Conservation (phyloP, 2,113 vertebrate genomes). For the Turdus rufiventris region DNA sequence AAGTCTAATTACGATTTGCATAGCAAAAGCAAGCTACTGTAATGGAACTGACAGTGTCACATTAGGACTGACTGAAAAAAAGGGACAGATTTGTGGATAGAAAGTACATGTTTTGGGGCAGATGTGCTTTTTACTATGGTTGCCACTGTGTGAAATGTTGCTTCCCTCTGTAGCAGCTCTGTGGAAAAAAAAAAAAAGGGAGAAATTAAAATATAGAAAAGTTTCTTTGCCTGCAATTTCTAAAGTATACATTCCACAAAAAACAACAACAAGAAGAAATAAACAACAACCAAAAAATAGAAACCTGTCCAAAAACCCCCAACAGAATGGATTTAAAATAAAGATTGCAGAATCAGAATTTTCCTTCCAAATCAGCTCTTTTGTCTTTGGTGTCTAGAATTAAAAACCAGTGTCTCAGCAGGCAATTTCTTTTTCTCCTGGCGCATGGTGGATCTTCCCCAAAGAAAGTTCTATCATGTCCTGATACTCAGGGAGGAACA, state of each 20-base stretch:
- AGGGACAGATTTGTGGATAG: not conserved
- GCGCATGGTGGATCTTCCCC: not conserved
- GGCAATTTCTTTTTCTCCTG: not conserved
- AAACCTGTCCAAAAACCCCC: accelerated
- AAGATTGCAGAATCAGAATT: not conserved
- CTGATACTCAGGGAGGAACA: not conserved
- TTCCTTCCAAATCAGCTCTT: not conserved
- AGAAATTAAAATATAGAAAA: not conserved
- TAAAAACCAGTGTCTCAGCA: not conserved
- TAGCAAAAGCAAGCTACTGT: not conserved
- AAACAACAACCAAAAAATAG: not conserved
- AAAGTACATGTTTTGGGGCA: not conserved
- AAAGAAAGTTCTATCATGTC: not conserved
- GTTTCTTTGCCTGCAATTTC: not conserved
- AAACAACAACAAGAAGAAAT: not conserved
- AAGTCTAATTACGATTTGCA: not conserved
- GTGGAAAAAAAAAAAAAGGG: not conserved
- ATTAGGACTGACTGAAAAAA: not conserved
- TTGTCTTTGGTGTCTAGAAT: not conserved
- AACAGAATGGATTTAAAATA: not conserved
- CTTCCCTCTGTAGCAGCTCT: not conserved
- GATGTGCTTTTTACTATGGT: not conserved
- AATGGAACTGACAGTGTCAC: not conserved
- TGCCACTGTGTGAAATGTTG: not conserved
- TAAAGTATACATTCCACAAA: not conserved